Conservation (phyloP, 1,140 invertebrate species). For the Drosophila erecta region DNA sequence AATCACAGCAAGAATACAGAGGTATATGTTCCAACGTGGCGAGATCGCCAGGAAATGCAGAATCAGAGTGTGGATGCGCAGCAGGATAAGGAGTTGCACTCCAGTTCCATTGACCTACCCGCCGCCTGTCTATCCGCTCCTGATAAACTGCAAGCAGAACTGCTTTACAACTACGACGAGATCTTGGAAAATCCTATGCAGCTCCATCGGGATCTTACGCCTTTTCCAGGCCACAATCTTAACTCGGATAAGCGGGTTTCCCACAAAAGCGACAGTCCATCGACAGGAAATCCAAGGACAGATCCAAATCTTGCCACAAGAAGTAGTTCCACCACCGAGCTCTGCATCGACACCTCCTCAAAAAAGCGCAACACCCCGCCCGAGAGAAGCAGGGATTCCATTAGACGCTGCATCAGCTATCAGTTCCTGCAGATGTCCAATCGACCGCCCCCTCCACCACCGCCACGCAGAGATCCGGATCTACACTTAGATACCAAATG, state of each 20-base stretch:
- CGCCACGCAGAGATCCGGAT: conserved; percentile 43
- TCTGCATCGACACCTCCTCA: conserved; percentile 62
- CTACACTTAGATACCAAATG: conserved; percentile 84
- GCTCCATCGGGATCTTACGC: conserved; percentile 77
- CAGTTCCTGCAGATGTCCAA: conserved; percentile 83
- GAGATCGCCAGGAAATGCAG: conserved; percentile 78
- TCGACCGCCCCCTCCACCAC: conserved; percentile 18
- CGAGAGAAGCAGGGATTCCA: conserved; percentile 46
- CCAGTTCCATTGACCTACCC: conserved; percentile 86
- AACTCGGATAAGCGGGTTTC: conserved; percentile 58
- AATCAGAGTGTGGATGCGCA: conserved; percentile 71
- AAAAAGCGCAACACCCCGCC: background rate
- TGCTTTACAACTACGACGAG: conserved; percentile 85
- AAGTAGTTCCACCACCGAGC: conserved; percentile 62
- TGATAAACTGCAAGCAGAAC: conserved; percentile 85
- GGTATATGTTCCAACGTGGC: conserved; percentile 86
- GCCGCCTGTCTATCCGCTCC: conserved; percentile 84
- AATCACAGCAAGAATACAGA: conserved; percentile 85
- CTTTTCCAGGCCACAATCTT: conserved; percentile 23
- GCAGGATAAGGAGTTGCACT: conserved; percentile 82
- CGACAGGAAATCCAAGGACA: conserved; percentile 31
- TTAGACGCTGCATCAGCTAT: conserved; percentile 85
- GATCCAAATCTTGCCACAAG: conserved; percentile 15
- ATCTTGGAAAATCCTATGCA: conserved; percentile 64
- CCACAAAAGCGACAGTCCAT: conserved; percentile 61